A percentile compares a stretch with the other conserved stretches of the same genome.
phyloP scores from a whole-genome alignment of 1,140 invertebrate species.

The Centruroides vittatus region DNA sequence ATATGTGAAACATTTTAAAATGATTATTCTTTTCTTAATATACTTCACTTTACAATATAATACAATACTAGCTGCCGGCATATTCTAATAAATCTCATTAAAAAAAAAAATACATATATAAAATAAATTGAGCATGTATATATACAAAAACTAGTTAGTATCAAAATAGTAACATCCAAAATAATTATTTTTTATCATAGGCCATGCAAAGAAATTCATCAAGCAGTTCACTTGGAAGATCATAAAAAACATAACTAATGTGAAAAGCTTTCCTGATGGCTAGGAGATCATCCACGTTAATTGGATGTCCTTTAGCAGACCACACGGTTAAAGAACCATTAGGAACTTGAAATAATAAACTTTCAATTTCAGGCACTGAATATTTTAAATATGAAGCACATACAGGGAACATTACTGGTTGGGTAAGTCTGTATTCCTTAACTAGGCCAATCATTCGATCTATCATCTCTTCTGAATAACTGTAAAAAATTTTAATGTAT shows the following conservation, averaged over 20 bases:
- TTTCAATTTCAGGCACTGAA: conserved; percentile 28
- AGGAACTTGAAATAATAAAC: conserved; percentile 16
- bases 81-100: too few relatives aligned
- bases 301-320: conserved; percentile 3
- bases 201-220: conserved; percentile 14
- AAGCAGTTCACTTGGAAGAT: conserved; percentile 12
- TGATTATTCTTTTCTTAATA: too few relatives aligned
- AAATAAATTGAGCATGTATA: too few relatives aligned
- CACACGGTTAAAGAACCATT: background rate
- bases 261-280: conserved; percentile 6
- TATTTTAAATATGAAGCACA: conserved; percentile 52
- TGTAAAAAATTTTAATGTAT: background rate
- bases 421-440: conserved; percentile 36
- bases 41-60: too few relatives aligned
- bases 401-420: conserved; percentile 63
- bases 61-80: too few relatives aligned
- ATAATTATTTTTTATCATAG: background rate
- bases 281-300: conserved; percentile 7
- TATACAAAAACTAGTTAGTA: too few relatives aligned
- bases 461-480: conserved; percentile 51
- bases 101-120: too few relatives aligned
- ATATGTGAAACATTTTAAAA: too few relatives aligned
- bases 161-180: too few relatives aligned
- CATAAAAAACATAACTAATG: conserved; percentile 9
- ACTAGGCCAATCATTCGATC: conserved; percentile 52